Base-by-base conservation (phyloP, 2,797 vertebrate genomes). In the Pseudochromis fuscus region DNA sequence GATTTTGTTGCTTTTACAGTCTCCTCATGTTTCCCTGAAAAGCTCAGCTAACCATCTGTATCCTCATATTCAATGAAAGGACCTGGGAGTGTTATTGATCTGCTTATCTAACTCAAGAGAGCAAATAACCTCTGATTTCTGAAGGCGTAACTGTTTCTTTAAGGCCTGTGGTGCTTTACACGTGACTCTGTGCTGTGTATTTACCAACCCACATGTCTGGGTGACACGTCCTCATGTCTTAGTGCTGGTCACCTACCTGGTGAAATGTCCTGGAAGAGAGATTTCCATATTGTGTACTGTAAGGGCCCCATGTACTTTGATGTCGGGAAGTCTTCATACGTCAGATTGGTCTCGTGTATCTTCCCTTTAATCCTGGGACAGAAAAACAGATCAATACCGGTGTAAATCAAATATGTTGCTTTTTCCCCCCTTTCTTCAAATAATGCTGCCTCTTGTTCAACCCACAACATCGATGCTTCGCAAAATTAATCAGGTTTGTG, bases 211-310 rank as follows among this genome's bases (percentile, higher is more conserved):
- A 4, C 6, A 45, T 38, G 23, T 57, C 31, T 53, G 31, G 40
- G 1, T 21, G 44, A 27, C 4, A 38, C 23, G 15, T 13, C 27
- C n/a, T 45, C 5, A 9, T 30, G 19, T 57, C 45, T 8, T 3
- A 18, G n/a, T 25, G 7, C 19, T 28, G 33, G 25, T 52, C 6
- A 25, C 82, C 44, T 95, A 99, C 98, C 98, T 68, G 98, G 98
- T 45, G 96, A 96, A 85, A 99, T 95, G 77, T 99, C 97, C 91
- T 98, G 97, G 89, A 97, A 98, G 25, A 99, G 95, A 1, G 97
- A 96, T 84, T 99, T 99, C 98, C 98, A 99, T 89, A 99, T 99
- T 9, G 96, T 98, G 87, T 97, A 99, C 91, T 99, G 98, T 84
- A 99, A 91, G 0, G 98, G 97, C 0, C 98, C 98, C 88, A 96